Evolutionary conservation across 1,140 invertebrate species (phyloP), one percentile per base, ranked within the genome.

Genomic region (Danaus plexippus): DNA sequence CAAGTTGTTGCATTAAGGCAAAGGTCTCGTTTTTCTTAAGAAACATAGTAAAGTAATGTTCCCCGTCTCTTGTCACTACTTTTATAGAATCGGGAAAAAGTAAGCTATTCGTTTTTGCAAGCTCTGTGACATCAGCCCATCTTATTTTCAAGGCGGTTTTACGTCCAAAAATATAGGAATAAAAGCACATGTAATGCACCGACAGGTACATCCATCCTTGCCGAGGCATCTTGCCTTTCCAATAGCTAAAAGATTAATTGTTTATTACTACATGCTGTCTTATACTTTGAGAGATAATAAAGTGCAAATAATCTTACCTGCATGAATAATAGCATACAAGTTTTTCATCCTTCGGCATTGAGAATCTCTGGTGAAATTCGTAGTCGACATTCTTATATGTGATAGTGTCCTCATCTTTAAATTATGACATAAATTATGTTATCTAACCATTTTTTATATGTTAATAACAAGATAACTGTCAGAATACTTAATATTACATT

Each of bases 171-270:
- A 98, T 93, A 72, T 96, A 97, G 6, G 97, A 95, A 85, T 99
- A 96, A 87, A 99, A 99, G 77, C 96, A 98, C 71, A 98, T 89
- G 81, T 98, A 96, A 77, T 97, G 96, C 47, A 99, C 92, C 49
- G 97, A 98, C 11, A 99, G 90, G 80, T 99, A 99, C 68, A 99
- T 88, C 93, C 96, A 97, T 43, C 98, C 98, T 89, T 98, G 97
- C 44, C 94, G 88, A 4, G 97, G 97, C 59, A 99, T 88, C 79
- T 93, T 93, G 18, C 94, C 93, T 87, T 97, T 97, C 93, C 95
- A 96, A 77, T 96, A 98, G 77, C 96, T 98, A 77, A 47, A 72
- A 77, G 13, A 59, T 47, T 49, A 42, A 52, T 47, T 47, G 7
- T 10, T 32, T 32, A 32, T 32, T 7, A 22, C 18, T 22, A 32